Conservation (phyloP, 1,140 invertebrate species). For the Cydia pomonella region DNA sequence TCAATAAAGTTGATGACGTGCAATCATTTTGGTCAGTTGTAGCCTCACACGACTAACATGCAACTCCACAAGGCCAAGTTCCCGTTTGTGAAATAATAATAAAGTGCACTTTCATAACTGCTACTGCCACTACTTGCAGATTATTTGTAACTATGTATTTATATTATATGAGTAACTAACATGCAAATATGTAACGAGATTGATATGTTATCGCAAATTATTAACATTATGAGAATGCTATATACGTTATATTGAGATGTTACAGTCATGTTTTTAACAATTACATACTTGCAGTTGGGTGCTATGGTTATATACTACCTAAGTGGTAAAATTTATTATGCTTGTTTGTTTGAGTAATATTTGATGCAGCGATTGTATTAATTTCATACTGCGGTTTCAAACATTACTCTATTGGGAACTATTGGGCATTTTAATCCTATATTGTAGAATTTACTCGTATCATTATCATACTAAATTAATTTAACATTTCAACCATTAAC, state of each 20-base stretch:
- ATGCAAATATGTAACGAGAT: constrained; percentile 80
- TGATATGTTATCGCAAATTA: constrained; percentile 68
- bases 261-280: constrained; percentile 68
- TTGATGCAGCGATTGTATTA: constrained; percentile 51
- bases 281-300: constrained; percentile 80
- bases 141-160: constrained; percentile 79
- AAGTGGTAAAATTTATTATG: constrained; percentile 77
- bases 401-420: constrained; percentile 75
- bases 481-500: constrained; percentile 80
- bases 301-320: constrained; percentile 79
- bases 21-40: constrained; percentile 70
- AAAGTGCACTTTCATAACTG: constrained; percentile 78
- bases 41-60: constrained; percentile 79
- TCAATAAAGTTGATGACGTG: constrained; percentile 79
- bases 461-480: constrained; percentile 80
- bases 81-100: constrained; percentile 72
- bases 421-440: constrained; percentile 81
- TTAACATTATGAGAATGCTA: constrained; percentile 77
- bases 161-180: constrained; percentile 81
- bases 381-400: constrained; percentile 50
- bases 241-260: constrained; percentile 62
- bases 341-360: constrained; percentile 71
- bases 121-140: constrained; percentile 75
- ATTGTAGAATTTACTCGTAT: constrained; percentile 67
- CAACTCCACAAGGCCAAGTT: constrained; percentile 81